Base-by-base conservation (phyloP, 2,113 vertebrate species). In the Brienomyrus longianalis region DNA sequence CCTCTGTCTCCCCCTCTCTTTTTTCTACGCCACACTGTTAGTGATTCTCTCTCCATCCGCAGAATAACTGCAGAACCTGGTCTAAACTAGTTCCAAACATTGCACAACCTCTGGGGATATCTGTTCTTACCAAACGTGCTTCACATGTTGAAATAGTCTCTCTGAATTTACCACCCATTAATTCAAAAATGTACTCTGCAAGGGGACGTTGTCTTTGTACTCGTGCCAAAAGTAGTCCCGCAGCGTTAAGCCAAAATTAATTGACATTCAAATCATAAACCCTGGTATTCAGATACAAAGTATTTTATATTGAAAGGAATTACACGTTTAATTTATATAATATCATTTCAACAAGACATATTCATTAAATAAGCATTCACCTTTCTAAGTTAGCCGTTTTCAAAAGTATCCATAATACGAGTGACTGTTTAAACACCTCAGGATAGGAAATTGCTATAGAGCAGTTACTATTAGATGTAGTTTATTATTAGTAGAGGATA, bases 61-160 rank as follows among this genome's bases (percentile, higher is more conserved):
- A 80, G 17, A 39, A 80, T 43, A 48, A 35, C 83, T 84, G 83
- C 50, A 19, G 86, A 56, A 87, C 86, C 52, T 51, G 86, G 51
- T 56, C n/a, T 87, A 87, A 87, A 87, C 86, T 87, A 54, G 86
- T 87, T 54, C 10, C n/a, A 3, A 35, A 21, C 27, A 31, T 80
- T 51, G 66, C 88, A 52, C n/a, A 74, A 35, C 66, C 77, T n/a
- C 27, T 80, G n/a, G 19, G 15, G 50, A 80, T 59, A 66, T 19
- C 87, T n/a, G 87, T 39, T 62, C 54, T 62, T 62, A 80, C 66
- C 88, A 48, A 54, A 89, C 77, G 21, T 89, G 88, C 48, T 83
- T 35, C 13, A 35, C 77, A 80, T 80, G 43, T 19, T 62, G 56
- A 88, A 88, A 59, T 45, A 35, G 47, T 27, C 50, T 86, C 31